Evolutionary conservation across 2,888 invertebrate species (phyloP).

Genomic region (Polylopha cassiicola): DNA sequence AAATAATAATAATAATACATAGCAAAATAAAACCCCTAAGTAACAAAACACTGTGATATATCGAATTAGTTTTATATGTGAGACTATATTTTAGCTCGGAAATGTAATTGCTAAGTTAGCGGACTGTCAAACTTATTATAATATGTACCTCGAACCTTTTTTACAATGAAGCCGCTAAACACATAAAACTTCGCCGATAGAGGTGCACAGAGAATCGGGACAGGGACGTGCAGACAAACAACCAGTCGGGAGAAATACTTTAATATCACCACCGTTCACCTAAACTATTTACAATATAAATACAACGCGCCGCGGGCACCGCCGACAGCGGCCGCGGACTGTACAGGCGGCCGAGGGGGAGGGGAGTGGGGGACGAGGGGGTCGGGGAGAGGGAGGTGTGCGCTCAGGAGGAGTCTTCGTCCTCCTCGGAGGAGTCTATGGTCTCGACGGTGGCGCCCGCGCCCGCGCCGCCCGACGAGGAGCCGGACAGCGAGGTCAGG

Average conservation of each 20-base stretch:
- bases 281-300: conserved; percentile 75
- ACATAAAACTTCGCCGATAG: conserved; percentile 6
- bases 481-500: conserved; percentile 67
- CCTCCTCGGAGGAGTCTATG: conserved; percentile 66
- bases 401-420: conserved; percentile 35
- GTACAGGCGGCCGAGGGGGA: conserved; percentile 45
- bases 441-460: conserved; percentile 62
- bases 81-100: too few species aligned
- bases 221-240: conserved; percentile 56
- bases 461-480: conserved; percentile 60
- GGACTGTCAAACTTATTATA: too few species aligned
- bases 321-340: conserved; percentile 43
- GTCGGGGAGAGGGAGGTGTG: conserved; percentile 8
- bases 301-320: conserved; percentile 42
- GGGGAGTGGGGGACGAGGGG: conserved; percentile 11
- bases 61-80: too few species aligned
- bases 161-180: not conserved
- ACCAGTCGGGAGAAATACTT: conserved; percentile 52
- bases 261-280: conserved; percentile 69
- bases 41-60: too few species aligned
- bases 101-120: too few species aligned
- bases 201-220: conserved; percentile 3
- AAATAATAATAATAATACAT: too few species aligned
- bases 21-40: too few species aligned
- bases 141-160: conserved; percentile 3